Conservation (phyloP, 2,113 vertebrate species). For the Hippopotamus amphibius region DNA sequence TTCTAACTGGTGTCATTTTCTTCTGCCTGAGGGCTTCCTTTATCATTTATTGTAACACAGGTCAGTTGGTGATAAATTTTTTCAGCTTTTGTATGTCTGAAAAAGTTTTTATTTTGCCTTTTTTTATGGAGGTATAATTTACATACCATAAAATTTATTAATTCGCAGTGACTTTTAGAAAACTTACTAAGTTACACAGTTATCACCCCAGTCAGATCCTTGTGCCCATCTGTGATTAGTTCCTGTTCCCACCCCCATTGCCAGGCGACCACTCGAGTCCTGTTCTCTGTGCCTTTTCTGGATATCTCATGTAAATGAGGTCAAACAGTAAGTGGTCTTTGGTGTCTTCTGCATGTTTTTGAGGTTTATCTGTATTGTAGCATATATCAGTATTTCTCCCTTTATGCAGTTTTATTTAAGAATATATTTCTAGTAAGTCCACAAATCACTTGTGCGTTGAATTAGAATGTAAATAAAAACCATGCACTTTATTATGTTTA, state of each 20-base stretch:
- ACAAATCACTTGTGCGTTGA: background rate
- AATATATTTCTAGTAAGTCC: background rate
- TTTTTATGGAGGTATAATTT: background rate
- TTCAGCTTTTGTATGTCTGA: background rate
- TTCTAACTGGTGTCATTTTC: background rate
- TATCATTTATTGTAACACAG: background rate
- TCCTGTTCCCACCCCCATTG: background rate
- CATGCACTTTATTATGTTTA: background rate
- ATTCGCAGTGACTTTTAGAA: background rate
- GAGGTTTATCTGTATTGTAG: background rate
- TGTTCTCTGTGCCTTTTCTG: background rate
- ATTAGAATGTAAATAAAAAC: conserved; percentile 7
- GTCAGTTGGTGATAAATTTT: background rate
- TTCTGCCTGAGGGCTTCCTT: background rate
- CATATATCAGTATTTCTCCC: background rate
- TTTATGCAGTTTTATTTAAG: conserved; percentile 1
- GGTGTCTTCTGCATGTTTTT: background rate
- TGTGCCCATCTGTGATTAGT: background rate
- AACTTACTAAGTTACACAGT: background rate
- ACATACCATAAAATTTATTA: background rate
- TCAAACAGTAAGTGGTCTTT: background rate
- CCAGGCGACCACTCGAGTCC: background rate
- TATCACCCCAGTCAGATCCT: background rate
- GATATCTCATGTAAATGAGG: background rate
- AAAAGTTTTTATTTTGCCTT: background rate